Conservation (phyloP, 2,797 vertebrate species). For the Tolypeutes matacus region DNA sequence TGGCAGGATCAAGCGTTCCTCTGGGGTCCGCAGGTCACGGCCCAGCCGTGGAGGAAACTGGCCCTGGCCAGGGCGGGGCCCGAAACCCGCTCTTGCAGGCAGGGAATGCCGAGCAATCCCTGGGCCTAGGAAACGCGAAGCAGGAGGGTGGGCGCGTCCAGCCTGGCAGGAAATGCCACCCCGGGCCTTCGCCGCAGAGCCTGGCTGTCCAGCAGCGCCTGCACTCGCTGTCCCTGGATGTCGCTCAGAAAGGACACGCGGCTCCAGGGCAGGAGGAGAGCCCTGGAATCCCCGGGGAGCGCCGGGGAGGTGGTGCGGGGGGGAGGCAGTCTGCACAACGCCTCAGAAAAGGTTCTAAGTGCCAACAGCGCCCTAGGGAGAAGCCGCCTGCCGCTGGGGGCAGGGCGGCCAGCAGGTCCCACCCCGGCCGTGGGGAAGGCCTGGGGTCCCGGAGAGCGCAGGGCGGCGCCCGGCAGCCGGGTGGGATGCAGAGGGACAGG, state of each 20-base stretch:
- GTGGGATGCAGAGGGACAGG: background rate
- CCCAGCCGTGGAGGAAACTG: background rate
- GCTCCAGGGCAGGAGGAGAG: background rate
- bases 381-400: background rate
- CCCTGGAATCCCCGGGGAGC: background rate
- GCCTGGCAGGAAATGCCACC: background rate
- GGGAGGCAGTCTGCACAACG: background rate
- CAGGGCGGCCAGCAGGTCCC: background rate
- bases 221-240: no score
- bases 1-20: background rate
- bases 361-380: no score
- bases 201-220: background rate
- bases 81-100: background rate
- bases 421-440: background rate
- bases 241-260: background rate
- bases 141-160: background rate
- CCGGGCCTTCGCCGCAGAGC: background rate
- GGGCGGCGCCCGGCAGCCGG: background rate
- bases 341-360: background rate
- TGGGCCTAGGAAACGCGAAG: background rate
- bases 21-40: background rate
- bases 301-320: background rate
- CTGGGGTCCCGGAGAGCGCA: fast-evolving
- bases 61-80: background rate
- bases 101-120: background rate